Evolutionary conservation across 2,888 invertebrate species (phyloP).

Genomic region (Koerneria pararmatus): DNA sequence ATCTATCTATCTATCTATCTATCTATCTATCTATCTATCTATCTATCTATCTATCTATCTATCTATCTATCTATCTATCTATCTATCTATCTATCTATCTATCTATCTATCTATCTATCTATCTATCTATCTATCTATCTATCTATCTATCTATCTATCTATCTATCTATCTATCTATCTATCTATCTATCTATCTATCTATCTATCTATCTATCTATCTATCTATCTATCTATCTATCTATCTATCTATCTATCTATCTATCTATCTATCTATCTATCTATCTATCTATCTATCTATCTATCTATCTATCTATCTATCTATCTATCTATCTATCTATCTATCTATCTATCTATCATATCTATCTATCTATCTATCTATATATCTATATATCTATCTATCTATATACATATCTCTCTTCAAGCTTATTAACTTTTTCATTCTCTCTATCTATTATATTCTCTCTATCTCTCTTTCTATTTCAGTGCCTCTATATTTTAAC

Average conservation of each 20-base stretch:
- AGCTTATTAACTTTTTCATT: constrained; percentile 3
- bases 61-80: too few relatives aligned
- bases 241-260: neutral
- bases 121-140: too few relatives aligned
- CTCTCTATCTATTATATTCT: neutral
- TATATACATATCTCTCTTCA: constrained; percentile 5
- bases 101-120: too few relatives aligned
- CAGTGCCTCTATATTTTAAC: neutral
- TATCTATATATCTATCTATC: neutral
- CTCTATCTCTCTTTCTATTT: neutral
- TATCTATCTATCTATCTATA: neutral
- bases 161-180: too few relatives aligned
- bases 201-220: too few relatives aligned
- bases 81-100: too few relatives aligned
- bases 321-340: neutral
- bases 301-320: neutral
- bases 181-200: too few relatives aligned
- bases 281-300: neutral
- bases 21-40: constrained; percentile 4
- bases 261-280: neutral
- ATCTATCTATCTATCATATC: neutral
- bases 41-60: too few relatives aligned
- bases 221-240: too few relatives aligned
- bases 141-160: too few relatives aligned
- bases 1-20: neutral